These are phyloP conservation scores for Pseudoatta argentina DNA, from an alignment of 1,140 invertebrate genomes.

Conservation along the genomic window DNA sequence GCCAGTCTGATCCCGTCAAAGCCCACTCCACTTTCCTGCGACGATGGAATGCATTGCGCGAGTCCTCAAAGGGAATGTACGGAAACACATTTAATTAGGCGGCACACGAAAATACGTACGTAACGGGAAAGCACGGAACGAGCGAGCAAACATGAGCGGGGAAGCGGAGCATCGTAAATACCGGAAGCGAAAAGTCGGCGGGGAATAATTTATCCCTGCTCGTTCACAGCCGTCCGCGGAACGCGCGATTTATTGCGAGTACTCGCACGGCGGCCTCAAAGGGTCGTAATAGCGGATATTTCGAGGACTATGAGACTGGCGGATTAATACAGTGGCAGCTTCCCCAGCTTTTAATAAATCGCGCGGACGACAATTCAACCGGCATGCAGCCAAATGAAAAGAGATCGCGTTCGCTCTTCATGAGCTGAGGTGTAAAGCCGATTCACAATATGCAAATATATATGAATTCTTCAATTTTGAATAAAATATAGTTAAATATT, in stretches of 20 bases:
- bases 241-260: conserved; percentile 57
- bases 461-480: neutral
- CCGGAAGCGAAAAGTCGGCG: conserved; percentile 59
- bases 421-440: conserved; percentile 34
- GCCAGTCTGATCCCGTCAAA: neutral
- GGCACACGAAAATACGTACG: conserved; percentile 55
- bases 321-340: conserved; percentile 65
- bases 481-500: neutral
- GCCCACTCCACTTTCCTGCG: neutral
- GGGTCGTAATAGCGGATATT: conserved; percentile 57
- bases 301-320: conserved; percentile 50
- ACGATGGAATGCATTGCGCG: conserved; percentile 32
- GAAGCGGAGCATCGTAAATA: conserved; percentile 48
- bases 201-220: conserved; percentile 55
- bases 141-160: conserved; percentile 34
- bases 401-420: conserved; percentile 29
- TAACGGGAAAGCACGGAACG: conserved; percentile 54
- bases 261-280: conserved; percentile 45
- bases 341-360: conserved; percentile 61
- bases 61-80: conserved; percentile 47
- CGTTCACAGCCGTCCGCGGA: conserved; percentile 23
- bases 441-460: conserved; percentile 14
- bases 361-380: conserved; percentile 21
- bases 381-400: conserved; percentile 26
- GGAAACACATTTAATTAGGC: conserved; percentile 62